Conservation (phyloP, 1,140 invertebrate species). For the Bemisia tabaci region DNA sequence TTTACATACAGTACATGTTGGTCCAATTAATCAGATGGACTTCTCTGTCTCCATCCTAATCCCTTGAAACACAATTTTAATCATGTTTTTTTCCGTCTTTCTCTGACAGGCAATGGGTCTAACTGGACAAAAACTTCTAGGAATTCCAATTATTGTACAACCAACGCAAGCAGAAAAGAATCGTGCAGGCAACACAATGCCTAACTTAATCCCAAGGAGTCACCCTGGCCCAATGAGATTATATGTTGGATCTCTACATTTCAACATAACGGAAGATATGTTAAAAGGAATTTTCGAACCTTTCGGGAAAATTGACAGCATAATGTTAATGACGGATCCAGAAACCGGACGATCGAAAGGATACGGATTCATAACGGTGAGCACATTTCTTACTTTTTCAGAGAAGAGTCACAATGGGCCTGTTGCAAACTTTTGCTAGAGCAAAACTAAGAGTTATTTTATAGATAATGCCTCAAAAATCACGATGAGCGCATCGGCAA, state of each 20-base stretch:
- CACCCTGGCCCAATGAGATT: slow-evolving; percentile 84
- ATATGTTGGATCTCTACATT: slow-evolving; percentile 95
- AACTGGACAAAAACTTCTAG: slow-evolving; percentile 90
- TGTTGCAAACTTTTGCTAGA: no score
- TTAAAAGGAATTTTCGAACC: slow-evolving; percentile 96
- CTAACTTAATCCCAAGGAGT: slow-evolving; percentile 65
- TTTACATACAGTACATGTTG: no score
- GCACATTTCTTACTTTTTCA: slow-evolving; percentile 28
- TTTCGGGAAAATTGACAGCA: slow-evolving; percentile 96
- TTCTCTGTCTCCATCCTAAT: no score
- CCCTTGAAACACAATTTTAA: no score
- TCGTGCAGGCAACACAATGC: slow-evolving; percentile 72
- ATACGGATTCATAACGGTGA: slow-evolving; percentile 93
- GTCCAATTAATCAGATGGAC: no score
- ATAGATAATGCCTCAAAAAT: no score
- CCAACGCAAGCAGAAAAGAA: slow-evolving; percentile 98
- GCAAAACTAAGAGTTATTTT: no score
- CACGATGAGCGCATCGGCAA: no score
- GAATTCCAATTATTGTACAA: slow-evolving; percentile 95
- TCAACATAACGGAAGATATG: slow-evolving; percentile 99
- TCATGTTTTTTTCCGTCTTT: no score
- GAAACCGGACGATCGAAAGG: slow-evolving; percentile 92
- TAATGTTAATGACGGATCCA: slow-evolving; percentile 89
- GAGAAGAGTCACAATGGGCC: not conserved
- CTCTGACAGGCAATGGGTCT: slow-evolving; percentile 87